Conservation (phyloP, 2,888 invertebrate species). For the Limnephilus marmoratus region DNA sequence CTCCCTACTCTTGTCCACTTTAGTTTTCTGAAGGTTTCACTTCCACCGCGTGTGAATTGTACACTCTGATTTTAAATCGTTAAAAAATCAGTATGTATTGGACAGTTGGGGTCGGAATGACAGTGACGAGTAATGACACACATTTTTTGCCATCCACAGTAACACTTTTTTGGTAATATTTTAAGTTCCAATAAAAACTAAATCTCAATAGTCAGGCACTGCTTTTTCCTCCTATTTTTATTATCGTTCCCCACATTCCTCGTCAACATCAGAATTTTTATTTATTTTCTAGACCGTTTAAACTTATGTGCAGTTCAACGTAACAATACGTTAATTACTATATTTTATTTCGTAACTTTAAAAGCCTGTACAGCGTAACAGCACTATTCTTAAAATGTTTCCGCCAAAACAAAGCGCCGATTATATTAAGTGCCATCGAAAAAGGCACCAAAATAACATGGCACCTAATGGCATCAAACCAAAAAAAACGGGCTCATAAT, state of each 20-base stretch:
- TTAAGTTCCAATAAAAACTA: too few relatives aligned
- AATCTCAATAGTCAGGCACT: too few relatives aligned
- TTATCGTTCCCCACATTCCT: neutral
- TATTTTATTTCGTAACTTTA: neutral
- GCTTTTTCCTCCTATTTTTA: neutral
- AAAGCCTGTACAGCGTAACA: neutral
- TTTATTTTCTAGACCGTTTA: neutral
- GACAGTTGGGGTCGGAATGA: too few relatives aligned
- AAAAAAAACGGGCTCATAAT: constrained; percentile 56
- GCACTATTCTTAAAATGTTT: constrained; percentile 27
- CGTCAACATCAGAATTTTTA: neutral
- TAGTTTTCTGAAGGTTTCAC: too few relatives aligned
- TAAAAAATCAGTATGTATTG: too few relatives aligned
- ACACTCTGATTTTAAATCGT: too few relatives aligned
- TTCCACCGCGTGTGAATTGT: too few relatives aligned
- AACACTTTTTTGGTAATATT: too few relatives aligned
- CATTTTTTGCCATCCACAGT: too few relatives aligned
- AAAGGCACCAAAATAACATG: constrained; percentile 31
- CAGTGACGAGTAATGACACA: too few relatives aligned
- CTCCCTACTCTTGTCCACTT: too few relatives aligned
- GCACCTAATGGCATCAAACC: constrained; percentile 46
- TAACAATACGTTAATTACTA: neutral
- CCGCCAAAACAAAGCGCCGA: constrained; percentile 46
- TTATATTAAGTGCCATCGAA: constrained; percentile 39
- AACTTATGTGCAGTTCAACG: neutral